These are phyloP conservation scores for Macquaria australasica DNA, from an alignment of 2,113 vertebrate species.

Conservation along the genomic window DNA sequence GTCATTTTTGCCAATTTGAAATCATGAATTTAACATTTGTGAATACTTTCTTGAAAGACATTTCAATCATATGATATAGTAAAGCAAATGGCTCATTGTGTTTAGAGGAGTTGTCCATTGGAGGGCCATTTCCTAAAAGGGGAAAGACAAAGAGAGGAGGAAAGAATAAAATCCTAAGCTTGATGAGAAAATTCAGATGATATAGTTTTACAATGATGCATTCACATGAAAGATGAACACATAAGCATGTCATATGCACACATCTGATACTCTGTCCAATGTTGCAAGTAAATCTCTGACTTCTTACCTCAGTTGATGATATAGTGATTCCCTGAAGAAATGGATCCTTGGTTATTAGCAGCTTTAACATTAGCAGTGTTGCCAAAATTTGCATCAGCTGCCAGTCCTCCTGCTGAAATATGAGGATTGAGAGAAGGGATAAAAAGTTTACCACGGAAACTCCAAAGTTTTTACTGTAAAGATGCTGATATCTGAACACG, in stretches of 20 bases:
- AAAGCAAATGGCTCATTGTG: neutral
- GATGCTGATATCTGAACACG: neutral
- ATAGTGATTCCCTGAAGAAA: neutral
- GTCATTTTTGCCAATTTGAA: neutral
- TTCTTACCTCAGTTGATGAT: neutral
- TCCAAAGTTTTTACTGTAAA: neutral
- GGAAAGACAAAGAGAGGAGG: no score
- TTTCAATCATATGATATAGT: no score
- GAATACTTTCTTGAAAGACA: no score
- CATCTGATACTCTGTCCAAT: neutral
- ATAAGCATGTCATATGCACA: no score
- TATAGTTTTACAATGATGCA: no score
- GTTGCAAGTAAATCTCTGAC: no score
- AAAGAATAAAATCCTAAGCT: no score
- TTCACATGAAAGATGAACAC: no score
- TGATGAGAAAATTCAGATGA: no score
- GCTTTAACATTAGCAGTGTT: neutral
- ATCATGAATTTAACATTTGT: neutral
- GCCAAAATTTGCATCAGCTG: neutral
- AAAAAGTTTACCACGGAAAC: neutral
- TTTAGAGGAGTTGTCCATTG: neutral
- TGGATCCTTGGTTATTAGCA: neutral
- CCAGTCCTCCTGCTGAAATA: neutral
- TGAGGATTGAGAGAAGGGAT: neutral
- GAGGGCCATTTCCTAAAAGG: no score